A percentile compares a stretch with the other conserved stretches of the same genome.
phyloP scores from a whole-genome alignment of 2,797 vertebrate species.

The Schizothorax lantsangensis region DNA sequence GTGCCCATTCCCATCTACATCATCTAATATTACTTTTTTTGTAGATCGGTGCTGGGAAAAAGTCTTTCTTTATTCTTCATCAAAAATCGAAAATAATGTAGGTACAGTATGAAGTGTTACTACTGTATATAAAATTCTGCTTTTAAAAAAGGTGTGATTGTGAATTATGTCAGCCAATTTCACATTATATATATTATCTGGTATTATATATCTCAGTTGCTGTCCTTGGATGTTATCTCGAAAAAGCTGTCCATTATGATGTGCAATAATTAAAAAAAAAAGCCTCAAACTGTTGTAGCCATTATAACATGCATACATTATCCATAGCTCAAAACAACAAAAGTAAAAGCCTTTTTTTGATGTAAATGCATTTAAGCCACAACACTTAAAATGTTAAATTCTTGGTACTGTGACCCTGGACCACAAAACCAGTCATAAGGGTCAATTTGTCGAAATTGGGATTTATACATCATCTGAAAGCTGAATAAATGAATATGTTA shows the following conservation, averaged over 20 bases:
- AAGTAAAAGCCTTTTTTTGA: neutral
- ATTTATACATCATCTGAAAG: too few relatives aligned
- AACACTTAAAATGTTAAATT: neutral
- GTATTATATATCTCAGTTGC: neutral
- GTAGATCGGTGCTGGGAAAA: neutral
- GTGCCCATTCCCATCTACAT: neutral
- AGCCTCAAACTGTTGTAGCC: neutral
- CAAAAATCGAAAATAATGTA: neutral
- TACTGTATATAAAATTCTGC: slow-evolving; percentile 1
- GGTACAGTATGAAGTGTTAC: neutral
- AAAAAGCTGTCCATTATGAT: neutral
- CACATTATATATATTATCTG: neutral
- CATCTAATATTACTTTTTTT: neutral
- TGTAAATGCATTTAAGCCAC: neutral
- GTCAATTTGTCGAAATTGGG: too few relatives aligned
- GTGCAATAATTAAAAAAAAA: neutral
- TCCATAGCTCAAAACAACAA: neutral
- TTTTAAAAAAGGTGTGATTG: neutral
- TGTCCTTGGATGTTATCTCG: neutral
- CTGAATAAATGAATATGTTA: too few relatives aligned
- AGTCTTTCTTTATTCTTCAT: neutral
- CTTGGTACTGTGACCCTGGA: neutral
- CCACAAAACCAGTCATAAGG: too few relatives aligned
- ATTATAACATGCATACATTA: neutral
- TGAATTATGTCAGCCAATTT: neutral